Base-by-base conservation (phyloP, 2,797 vertebrate species). In the Strix occidentalis region DNA sequence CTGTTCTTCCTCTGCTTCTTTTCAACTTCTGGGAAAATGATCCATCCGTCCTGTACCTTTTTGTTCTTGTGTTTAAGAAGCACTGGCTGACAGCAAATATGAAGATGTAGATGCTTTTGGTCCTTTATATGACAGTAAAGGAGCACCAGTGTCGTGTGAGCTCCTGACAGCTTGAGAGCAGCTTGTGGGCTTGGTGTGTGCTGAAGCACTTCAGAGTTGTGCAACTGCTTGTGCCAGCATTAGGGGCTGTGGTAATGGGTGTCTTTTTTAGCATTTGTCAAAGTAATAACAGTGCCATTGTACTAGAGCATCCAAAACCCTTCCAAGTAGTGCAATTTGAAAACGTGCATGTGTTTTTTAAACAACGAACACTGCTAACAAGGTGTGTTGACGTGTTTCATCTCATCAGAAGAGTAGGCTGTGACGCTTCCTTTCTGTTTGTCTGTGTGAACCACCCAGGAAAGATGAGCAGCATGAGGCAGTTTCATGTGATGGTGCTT, bases 91-190 rank as follows among this genome's bases (percentile, higher is more conserved):
- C 50, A 61, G 91, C 37, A 12, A 35, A 29, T 8, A 28, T 1
- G 25, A 45, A 74, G 46, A 19, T 25, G 54, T 33, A 24, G 70
- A 29, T 80, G 85, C 20, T 63, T 63, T 54, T 50, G 31, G 41
- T 35, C 26, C n/a, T 64, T 61, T 53, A 28, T 39, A 18, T 26
- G 66, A 37, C 66, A 26, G 46, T 45, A 57, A 43, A 35, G 48
- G 72, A 90, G 68, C 35, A 50, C 15, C 25, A 33, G 60, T 56
- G 37, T 70, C 11, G 0, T 51, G 64, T 13, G 75, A 93, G 76
- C 39, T 87, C 60, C 6, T 80, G 58, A 75, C 63, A 96, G 74
- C 70, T 48, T 68, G 75, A 72, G 71, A 89, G 88, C 71, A 66
- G 65, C 75, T 60, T 70, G 50, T 76, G 79, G 83, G 79, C 51